Evolutionary conservation across 2,113 vertebrate genomes (phyloP), one percentile per base, ranked within the genome.

Genomic region (Antechinus stuartii): DNA sequence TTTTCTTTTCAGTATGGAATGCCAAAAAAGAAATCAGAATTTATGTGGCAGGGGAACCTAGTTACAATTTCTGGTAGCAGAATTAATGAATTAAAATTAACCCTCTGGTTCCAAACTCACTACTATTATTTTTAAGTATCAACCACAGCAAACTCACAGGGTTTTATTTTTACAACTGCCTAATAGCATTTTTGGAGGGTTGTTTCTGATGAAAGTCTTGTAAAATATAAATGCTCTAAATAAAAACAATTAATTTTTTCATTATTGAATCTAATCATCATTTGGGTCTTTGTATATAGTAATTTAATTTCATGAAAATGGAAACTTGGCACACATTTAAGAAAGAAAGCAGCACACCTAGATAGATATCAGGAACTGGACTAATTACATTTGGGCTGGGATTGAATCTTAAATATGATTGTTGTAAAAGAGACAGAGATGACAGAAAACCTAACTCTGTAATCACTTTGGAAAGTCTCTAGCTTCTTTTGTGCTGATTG

Each of bases 221-320:
- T 98, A 95, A 96, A 97, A 96, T 68, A 96, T 95, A 91, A 98
- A 94, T 96, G 94, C 97, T 97, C 93, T 96, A 96, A 97, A 97
- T 97, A 96, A 98, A 98, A 98, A 96, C 97, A 96, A 97, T 98
- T 97, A 97, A 97, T 96, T 96, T 98, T 68, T 98, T 97, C 97
- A 96, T 98, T 94, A 95, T 94, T 35, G 54, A 91, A 47, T 94
- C 96, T 97, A 96, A 98, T 96, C 95, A 97, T 96, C 94, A 95
- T 91, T n/a, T 54, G 54, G 42, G 95, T 94, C 84, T 96, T 96
- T 97, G 97, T 97, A 97, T 97, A 96, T 91, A 96, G 95, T 94
- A 94, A 57, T 98, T 98, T 98, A 97, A 97, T 92, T 96, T 97
- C 96, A 95, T 92, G 94, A 97, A 95, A 94, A 94, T 96, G 94